Conservation (phyloP, 2,888 invertebrate genomes). For the Gasteruption jaculator region DNA sequence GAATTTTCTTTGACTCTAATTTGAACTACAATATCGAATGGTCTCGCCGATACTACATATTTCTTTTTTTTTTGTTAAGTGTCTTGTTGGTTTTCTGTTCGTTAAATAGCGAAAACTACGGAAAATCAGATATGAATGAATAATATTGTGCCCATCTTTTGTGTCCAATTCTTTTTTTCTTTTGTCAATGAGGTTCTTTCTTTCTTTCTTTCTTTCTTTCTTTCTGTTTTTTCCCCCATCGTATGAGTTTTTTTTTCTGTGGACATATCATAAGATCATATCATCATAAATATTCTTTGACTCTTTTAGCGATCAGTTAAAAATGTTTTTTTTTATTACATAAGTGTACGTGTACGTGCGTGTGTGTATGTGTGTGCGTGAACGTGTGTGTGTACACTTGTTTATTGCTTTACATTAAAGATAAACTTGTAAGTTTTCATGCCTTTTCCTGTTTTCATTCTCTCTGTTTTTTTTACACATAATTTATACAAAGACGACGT, state of each 20-base stretch:
- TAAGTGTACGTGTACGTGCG: too few species aligned
- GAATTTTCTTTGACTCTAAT: constrained; percentile 14
- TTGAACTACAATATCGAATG: constrained; percentile 45
- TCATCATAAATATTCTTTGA: too few species aligned
- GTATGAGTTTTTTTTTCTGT: constrained; percentile 51
- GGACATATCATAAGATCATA: constrained; percentile 52
- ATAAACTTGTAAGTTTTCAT: too few species aligned
- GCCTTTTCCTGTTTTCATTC: too few species aligned
- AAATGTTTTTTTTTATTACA: too few species aligned
- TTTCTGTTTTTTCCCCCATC: constrained; percentile 47
- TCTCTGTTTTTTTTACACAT: too few species aligned
- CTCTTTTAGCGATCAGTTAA: too few species aligned
- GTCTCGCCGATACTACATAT: constrained; percentile 37
- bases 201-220: constrained; percentile 29
- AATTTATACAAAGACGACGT: too few species aligned
- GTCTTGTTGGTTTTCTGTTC: too few species aligned
- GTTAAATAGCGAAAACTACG: constrained; percentile 31
- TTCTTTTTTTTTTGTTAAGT: constrained; percentile 27
- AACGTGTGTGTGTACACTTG: too few species aligned
- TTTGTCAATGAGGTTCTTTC: constrained; percentile 45
- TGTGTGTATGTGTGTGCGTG: too few species aligned
- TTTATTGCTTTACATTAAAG: too few species aligned
- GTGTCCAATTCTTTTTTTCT: constrained; percentile 51
- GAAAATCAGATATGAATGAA: constrained; percentile 48
- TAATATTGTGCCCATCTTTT: constrained; percentile 50